A percentile compares a stretch with the other conserved stretches of the same genome.
Conservation (phyloP, 1,140 invertebrate species). For the Nephotettix cincticeps region DNA sequence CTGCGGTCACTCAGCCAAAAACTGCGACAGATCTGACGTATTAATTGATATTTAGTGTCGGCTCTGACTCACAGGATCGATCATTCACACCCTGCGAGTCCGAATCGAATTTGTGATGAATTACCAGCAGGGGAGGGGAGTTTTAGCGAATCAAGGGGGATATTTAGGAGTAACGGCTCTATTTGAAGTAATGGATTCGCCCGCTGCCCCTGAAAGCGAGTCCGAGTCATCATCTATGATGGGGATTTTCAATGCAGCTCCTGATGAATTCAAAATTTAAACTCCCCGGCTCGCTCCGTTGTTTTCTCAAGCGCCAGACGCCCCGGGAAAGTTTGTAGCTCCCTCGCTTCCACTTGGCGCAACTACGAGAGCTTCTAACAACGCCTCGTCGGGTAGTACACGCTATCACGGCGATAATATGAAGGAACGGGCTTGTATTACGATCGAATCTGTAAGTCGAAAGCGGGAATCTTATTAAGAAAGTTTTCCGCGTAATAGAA, state of each 20-base stretch:
- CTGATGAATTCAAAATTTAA: constrained; percentile 15
- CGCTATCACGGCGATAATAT: too few species aligned
- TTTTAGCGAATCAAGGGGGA: not conserved
- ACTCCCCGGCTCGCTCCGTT: not conserved
- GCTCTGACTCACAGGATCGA: constrained; percentile 14
- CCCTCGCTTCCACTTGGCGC: too few species aligned
- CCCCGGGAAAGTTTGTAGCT: not conserved
- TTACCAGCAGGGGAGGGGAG: constrained; percentile 7
- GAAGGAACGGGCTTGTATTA: too few species aligned
- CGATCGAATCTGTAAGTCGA: too few species aligned
- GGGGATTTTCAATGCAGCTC: not conserved
- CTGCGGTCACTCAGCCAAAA: not conserved
- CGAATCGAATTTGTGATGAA: constrained; percentile 27
- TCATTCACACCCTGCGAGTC: constrained; percentile 24
- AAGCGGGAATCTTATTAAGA: too few species aligned
- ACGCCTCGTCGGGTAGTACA: too few species aligned
- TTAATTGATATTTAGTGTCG: constrained; percentile 23
- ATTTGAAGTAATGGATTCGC: constrained; percentile 9
- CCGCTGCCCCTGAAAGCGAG: not conserved
- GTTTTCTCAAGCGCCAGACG: not conserved
- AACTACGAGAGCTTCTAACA: too few species aligned
- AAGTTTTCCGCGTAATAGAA: too few species aligned
- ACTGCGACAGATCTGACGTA: constrained; percentile 14
- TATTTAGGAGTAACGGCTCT: constrained; percentile 14
- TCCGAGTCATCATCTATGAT: not conserved